These are phyloP conservation scores for Rana temporaria DNA, from an alignment of 2,113 vertebrate genomes.

Conservation along the genomic window DNA sequence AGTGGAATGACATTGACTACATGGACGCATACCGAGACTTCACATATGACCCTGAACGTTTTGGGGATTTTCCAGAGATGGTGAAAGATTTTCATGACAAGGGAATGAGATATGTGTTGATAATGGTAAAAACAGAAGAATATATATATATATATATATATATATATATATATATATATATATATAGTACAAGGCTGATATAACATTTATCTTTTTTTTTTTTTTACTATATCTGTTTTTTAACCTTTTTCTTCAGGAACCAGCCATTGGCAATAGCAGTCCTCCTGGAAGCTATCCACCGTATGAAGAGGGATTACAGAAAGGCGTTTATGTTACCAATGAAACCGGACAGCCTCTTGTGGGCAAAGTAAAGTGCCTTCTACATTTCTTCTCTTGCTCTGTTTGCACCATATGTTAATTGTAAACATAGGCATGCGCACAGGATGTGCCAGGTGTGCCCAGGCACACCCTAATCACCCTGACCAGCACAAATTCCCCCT, in stretches of 20 bases:
- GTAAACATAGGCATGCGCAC: too few species aligned
- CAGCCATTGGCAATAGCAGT: conserved; percentile 86
- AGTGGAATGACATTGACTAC: conserved; percentile 97
- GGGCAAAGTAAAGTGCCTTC: conserved; percentile 78
- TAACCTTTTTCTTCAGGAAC: conserved; percentile 74
- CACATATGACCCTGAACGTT: conserved; percentile 84
- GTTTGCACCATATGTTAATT: too few species aligned
- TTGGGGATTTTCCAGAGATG: conserved; percentile 83
- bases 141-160: too few species aligned
- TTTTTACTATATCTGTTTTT: neutral
- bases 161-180: too few species aligned
- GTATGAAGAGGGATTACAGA: conserved; percentile 85
- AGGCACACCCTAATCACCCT: too few species aligned
- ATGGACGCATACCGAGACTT: conserved; percentile 82
- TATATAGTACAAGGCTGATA: too few species aligned
- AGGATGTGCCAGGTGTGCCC: too few species aligned
- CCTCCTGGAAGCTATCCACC: conserved; percentile 83
- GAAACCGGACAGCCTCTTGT: conserved; percentile 83
- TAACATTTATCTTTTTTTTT: too few species aligned
- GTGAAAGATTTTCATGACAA: conserved; percentile 82
- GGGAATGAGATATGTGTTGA: conserved; percentile 88
- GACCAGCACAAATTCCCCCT: too few species aligned
- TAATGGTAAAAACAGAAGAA: conserved; percentile 77
- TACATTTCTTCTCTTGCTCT: neutral
- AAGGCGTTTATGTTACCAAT: conserved; percentile 88